Evolutionary conservation across 2,797 vertebrate genomes (phyloP).

Genomic region (Uromys caudimaculatus): DNA sequence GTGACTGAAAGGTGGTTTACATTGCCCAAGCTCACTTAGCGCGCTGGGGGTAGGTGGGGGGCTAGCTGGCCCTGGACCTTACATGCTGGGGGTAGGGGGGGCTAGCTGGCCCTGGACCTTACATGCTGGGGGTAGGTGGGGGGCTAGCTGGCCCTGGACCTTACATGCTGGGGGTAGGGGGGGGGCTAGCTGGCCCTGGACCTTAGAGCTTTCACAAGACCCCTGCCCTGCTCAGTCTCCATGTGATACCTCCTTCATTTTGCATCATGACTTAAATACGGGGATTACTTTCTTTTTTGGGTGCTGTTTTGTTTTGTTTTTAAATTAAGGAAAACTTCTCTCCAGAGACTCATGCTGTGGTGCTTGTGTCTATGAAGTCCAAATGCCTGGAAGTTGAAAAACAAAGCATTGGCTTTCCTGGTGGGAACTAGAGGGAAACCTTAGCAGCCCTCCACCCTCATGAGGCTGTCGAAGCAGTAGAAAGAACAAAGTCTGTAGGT

Average conservation of each 20-base stretch:
- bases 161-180: background rate
- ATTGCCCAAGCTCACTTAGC: background rate
- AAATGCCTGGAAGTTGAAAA: background rate
- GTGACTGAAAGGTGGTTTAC: background rate
- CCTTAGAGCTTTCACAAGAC: too few relatives aligned
- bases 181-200: background rate
- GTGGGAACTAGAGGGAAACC: background rate
- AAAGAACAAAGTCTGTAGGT: background rate
- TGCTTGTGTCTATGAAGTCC: background rate
- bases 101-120: background rate
- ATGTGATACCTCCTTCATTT: background rate
- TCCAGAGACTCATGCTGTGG: background rate
- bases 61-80: background rate
- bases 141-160: background rate
- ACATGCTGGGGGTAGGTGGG: background rate
- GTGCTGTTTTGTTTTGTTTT: background rate
- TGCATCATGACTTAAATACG: background rate
- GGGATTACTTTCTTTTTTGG: background rate
- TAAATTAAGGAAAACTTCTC: constrained; percentile 15
- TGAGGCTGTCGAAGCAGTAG: background rate
- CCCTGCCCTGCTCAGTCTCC: background rate
- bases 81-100: background rate
- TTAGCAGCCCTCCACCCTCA: background rate
- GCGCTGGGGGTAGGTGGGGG: background rate
- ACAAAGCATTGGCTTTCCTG: background rate